Percentiles rank a stretch among this genome's conserved stretches.
Conservation (phyloP, 35 echinoderm and acorn worm species). For the Lytechinus variegatus region DNA sequence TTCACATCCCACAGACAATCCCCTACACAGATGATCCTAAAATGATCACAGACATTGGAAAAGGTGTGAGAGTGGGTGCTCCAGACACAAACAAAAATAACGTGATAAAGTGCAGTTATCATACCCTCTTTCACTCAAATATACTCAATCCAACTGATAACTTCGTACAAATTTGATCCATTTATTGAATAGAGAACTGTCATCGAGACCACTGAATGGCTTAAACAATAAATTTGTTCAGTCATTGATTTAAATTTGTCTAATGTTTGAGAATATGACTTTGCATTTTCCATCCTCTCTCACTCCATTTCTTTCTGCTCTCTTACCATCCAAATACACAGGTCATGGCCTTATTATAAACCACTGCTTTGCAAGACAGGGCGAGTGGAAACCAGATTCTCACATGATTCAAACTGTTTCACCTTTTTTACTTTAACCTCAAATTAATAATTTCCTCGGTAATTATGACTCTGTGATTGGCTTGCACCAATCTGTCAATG, state of each 20-base stretch:
- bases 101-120: background rate
- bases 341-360: background rate
- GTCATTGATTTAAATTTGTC: background rate
- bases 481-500: background rate
- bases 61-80: slow-evolving; percentile 9
- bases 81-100: background rate
- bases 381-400: background rate
- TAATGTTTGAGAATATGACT: background rate
- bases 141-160: background rate
- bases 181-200: background rate
- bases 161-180: background rate
- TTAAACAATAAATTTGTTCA: background rate
- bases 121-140: background rate
- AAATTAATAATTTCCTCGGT: background rate
- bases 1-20: background rate
- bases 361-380: background rate
- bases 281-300: background rate
- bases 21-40: too few relatives aligned
- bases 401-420: background rate
- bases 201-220: background rate
- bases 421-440: background rate
- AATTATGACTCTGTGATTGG: slow-evolving; percentile 12
- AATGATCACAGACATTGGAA: background rate
- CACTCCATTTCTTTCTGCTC: background rate
- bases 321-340: background rate